Evolutionary conservation across 1,140 invertebrate species (phyloP), one percentile per base, ranked within the genome.

Genomic region (Chymomyza costata): DNA sequence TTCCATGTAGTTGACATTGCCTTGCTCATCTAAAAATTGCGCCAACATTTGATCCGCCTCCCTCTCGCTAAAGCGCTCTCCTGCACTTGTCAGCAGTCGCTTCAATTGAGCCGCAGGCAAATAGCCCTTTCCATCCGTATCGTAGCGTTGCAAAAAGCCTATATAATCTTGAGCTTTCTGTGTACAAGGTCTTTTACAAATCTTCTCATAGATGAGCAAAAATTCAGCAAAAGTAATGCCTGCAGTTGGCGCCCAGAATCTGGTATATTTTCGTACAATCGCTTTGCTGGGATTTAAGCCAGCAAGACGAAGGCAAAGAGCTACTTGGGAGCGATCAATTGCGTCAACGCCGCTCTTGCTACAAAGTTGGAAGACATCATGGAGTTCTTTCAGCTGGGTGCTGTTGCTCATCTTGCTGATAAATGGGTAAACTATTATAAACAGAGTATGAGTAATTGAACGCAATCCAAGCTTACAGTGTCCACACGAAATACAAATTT

Each of bases 1-100:
- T 89, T 90, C 70, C 86, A 91, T 91, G 84, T 94, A 94, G 86
- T 94, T 93, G 71, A 95, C 92, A 90, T 93, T 91, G 71, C 95
- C 95, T 78, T 97, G 95, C 0, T 94, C 94, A 82, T 96, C 94
- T 0, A 95, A 86, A 87, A 97, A 95, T 25, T 97, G 94, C 68
- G 91, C 91, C 70, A 98, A 96, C 94, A 98, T 96, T 64, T 96
- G 94, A 65, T 96, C 94, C 7, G 97, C 94, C 83, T 98, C 96
- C 63, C 94, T 92, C 66, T 96, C 93, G 7, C 93, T 94, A 8
- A 98, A 87, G 66, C 94, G 91, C 86, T 98, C 96, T 0, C 96
- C 96, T 10, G 98, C 88, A 86, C 95, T 96, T 46, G 94, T 95
- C 95, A 99, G 97, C 17, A 98, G 95, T 70, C 96, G 94, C 51